Evolutionary conservation across 2,888 invertebrate species (phyloP).

Genomic region (Venusia cambrica): DNA sequence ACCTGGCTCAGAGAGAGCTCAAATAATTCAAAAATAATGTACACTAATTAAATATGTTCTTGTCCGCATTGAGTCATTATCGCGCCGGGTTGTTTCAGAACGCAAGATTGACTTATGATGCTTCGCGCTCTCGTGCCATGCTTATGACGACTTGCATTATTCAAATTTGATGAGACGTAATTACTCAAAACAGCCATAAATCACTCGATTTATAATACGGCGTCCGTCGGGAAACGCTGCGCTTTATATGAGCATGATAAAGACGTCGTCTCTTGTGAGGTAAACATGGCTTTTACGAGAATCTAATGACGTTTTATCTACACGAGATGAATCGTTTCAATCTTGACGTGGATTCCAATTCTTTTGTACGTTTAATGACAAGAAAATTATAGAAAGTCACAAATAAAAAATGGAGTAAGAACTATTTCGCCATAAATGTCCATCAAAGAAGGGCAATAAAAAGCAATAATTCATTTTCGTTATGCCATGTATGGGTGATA

Average conservation of each 20-base stretch:
- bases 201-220: slow-evolving; percentile 68
- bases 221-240: slow-evolving; percentile 54
- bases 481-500: slow-evolving; percentile 77
- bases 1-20: slow-evolving; percentile 61
- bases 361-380: slow-evolving; percentile 38
- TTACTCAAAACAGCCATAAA: slow-evolving; percentile 78
- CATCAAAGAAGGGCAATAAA: slow-evolving; percentile 57
- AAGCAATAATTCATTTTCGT: slow-evolving; percentile 79
- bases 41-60: slow-evolving; percentile 76
- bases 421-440: slow-evolving; percentile 50
- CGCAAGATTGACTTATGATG: slow-evolving; percentile 72
- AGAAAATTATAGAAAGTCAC: slow-evolving; percentile 28
- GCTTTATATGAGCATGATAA: slow-evolving; percentile 56
- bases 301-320: slow-evolving; percentile 57
- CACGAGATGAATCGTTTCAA: slow-evolving; percentile 42
- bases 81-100: slow-evolving; percentile 55
- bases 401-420: slow-evolving; percentile 44
- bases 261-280: slow-evolving; percentile 57
- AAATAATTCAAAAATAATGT: slow-evolving; percentile 75
- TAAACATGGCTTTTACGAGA: slow-evolving; percentile 59
- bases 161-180: slow-evolving; percentile 79
- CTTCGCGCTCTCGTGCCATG: slow-evolving; percentile 59
- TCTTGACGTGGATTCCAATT: slow-evolving; percentile 35
- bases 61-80: slow-evolving; percentile 72
- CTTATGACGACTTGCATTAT: slow-evolving; percentile 74